Base-by-base conservation (phyloP, 2,888 invertebrate species). In the Acanthosepion esculentum region DNA sequence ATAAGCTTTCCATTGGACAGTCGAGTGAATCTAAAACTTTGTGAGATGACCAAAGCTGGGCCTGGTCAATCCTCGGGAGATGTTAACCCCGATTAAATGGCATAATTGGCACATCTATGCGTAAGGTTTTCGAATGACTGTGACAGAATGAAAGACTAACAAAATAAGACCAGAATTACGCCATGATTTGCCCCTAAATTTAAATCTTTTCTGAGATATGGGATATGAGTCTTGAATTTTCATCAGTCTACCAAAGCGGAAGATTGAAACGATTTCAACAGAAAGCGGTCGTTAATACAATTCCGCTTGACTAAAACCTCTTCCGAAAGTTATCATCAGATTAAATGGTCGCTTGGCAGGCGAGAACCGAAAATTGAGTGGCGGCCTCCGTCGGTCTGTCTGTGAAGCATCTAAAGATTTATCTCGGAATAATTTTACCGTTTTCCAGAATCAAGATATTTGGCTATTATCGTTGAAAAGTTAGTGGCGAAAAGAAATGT, bases 21-120 rank as follows among this genome's bases (percentile, higher is more conserved):
- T 78, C 78, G 15, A 78, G 78, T 78, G 78, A n/a, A 78, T 78
- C 78, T 78, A n/a, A 33, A 78, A 78, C 78, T 78, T 18, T 78
- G n/a, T 78, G 78, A 78, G 78, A n/a, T 78, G 78, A 78, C 78
- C 78, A 78, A 78, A 78, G 78, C 78, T 18, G 78, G n/a, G n/a
- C n/a, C n/a, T 78, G 78, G 78, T 78, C 78, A 78, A 78, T 78
- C 78, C 78, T 78, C 12, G n/a, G 3, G 78, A 78, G 78, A 78
- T 78, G n/a, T n/a, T n/a, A 33, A 33, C 15, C 78, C 78, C 18
- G 78, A 78, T 78, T 78, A 78, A 78, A 78, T 78, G n/a, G 15
- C 78, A n/a, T n/a, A 78, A 78, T 78, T 78, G n/a, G 78, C 78
- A n/a, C 78, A n/a, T 78, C 78, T n/a, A 78, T n/a, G 78, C 78